phyloP scores from a whole-genome alignment of 2,113 vertebrate species.

The Fulica atra region DNA sequence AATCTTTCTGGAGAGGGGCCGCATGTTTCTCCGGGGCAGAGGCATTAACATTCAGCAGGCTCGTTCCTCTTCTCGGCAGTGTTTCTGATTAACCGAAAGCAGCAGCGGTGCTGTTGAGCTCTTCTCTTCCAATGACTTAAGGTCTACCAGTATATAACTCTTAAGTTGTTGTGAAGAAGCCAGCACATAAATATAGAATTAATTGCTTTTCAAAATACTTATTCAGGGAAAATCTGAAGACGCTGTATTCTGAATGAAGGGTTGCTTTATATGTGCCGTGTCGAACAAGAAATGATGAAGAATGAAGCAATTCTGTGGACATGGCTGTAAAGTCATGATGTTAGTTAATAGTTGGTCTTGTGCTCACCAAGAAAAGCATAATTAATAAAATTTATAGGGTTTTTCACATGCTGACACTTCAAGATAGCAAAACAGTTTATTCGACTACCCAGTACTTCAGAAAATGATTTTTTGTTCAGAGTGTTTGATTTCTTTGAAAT shows the following conservation, averaged over 20 bases:
- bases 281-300: neutral
- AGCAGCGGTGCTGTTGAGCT: neutral
- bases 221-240: neutral
- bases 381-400: neutral
- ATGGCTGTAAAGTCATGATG: neutral
- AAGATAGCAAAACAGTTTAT: neutral
- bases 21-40: accelerated
- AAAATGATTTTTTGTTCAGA: neutral
- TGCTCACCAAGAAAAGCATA: neutral
- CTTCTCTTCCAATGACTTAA: neutral
- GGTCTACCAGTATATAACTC: neutral
- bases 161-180: neutral
- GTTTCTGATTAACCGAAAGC: neutral
- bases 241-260: neutral
- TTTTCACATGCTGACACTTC: neutral
- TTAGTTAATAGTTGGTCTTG: neutral
- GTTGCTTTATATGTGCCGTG: neutral
- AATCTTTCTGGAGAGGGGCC: neutral
- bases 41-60: neutral
- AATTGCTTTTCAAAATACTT: neutral
- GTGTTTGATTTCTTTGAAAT: neutral
- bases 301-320: neutral
- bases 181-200: neutral
- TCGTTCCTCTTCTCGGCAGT: neutral
- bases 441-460: neutral